These are phyloP conservation scores for Lamprotornis superbus DNA, from an alignment of 2,113 vertebrate species.

Conservation along the genomic window DNA sequence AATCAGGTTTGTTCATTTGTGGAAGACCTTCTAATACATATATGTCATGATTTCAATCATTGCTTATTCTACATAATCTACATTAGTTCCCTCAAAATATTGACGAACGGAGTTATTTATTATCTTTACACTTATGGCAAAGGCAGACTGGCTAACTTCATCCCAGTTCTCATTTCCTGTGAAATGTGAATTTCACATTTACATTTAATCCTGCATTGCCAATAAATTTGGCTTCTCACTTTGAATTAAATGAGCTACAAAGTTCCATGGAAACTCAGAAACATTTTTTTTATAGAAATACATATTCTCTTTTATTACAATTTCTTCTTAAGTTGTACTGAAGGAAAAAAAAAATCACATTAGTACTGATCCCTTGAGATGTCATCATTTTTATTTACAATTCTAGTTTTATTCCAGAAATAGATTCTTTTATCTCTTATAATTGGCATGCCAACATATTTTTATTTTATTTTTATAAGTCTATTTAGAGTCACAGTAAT, in stretches of 20 bases:
- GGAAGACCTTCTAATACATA: not conserved
- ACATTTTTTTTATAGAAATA: not conserved
- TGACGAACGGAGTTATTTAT: not conserved
- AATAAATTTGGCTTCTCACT: not conserved
- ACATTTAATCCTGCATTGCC: not conserved
- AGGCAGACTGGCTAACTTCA: not conserved
- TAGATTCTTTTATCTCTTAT: not conserved
- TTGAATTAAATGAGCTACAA: not conserved
- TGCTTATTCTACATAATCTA: not conserved
- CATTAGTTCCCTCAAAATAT: not conserved
- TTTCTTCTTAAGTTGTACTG: not conserved
- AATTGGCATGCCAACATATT: not conserved
- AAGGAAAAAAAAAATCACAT: not conserved
- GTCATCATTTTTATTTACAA: not conserved
- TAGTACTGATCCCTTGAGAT: not conserved
- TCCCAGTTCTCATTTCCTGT: not conserved
- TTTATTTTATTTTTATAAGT: conserved; percentile 55
- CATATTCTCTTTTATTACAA: not conserved
- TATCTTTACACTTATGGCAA: not conserved
- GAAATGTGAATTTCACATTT: not conserved
- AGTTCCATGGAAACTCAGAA: not conserved
- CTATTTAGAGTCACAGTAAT: not conserved
- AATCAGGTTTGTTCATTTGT: not conserved
- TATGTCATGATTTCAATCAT: not conserved
- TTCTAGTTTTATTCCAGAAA: not conserved